phyloP scores from a whole-genome alignment of 2,797 vertebrate species.

The Amphiprion clarkii region DNA sequence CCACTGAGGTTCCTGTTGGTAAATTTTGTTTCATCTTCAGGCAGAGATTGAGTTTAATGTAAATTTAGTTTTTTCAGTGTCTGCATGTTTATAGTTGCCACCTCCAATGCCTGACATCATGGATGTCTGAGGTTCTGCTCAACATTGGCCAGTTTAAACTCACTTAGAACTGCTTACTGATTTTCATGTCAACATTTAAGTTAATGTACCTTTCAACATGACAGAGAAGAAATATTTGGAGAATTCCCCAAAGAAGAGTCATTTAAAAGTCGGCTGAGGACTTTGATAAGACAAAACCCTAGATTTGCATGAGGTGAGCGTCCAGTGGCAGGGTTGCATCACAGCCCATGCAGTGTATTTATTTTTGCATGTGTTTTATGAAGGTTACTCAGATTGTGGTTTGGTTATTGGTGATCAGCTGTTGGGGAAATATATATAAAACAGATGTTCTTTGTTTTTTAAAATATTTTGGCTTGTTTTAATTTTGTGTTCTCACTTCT shows the following conservation, averaged over 20 bases:
- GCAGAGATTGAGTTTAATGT: slow-evolving; percentile 8
- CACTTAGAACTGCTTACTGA: slow-evolving; percentile 27
- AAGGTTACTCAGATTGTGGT: slow-evolving; percentile 43
- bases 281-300: slow-evolving; percentile 34
- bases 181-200: slow-evolving; percentile 8
- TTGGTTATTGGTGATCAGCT: slow-evolving; percentile 27
- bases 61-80: slow-evolving; percentile 22
- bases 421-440: slow-evolving; percentile 20
- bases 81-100: slow-evolving; percentile 34
- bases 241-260: slow-evolving; percentile 19
- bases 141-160: slow-evolving; percentile 33
- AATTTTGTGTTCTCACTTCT: slow-evolving; percentile 19
- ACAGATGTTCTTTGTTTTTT: slow-evolving; percentile 1
- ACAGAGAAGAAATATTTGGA: not conserved
- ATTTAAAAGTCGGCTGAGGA: slow-evolving; percentile 11
- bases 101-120: slow-evolving; percentile 34
- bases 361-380: slow-evolving; percentile 58
- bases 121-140: slow-evolving; percentile 27
- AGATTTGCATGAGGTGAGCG: slow-evolving; percentile 28
- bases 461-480: slow-evolving; percentile 10
- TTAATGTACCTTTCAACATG: slow-evolving; percentile 4
- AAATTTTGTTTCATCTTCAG: slow-evolving; percentile 46
- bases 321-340: slow-evolving; percentile 23
- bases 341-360: slow-evolving; percentile 41
- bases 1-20: slow-evolving; percentile 45